These are phyloP conservation scores for Ischnus inquisitorius DNA, from an alignment of 2,888 invertebrate species.

Conservation along the genomic window DNA sequence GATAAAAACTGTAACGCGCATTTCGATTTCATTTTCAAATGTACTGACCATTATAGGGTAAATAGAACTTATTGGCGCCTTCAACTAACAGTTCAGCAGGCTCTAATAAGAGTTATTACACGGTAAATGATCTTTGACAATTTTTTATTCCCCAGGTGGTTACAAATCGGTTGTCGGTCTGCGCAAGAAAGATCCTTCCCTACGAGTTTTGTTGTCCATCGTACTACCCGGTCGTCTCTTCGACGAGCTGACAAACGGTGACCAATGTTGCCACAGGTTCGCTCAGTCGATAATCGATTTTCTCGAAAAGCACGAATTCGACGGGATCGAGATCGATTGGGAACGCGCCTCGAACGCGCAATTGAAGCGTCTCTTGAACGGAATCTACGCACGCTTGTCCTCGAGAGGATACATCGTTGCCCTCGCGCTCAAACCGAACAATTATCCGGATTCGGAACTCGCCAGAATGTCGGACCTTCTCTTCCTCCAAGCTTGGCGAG, in stretches of 20 bases:
- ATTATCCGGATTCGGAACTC: slow-evolving; percentile 89
- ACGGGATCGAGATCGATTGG: slow-evolving; percentile 93
- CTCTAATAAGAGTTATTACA: not conserved
- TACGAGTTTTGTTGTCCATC: slow-evolving; percentile 91
- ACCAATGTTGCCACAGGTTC: slow-evolving; percentile 86
- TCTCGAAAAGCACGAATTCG: slow-evolving; percentile 90
- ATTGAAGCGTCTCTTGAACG: slow-evolving; percentile 87
- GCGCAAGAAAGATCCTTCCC: slow-evolving; percentile 89
- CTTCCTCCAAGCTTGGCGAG: slow-evolving; percentile 89
- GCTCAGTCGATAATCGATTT: slow-evolving; percentile 89
- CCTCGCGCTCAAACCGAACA: slow-evolving; percentile 88
- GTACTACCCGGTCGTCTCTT: slow-evolving; percentile 88
- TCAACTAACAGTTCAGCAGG: not conserved
- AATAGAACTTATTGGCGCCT: not conserved
- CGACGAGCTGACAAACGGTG: slow-evolving; percentile 87
- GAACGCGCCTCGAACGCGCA: slow-evolving; percentile 85
- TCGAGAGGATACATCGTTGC: slow-evolving; percentile 87
- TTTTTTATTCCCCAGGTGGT: slow-evolving; percentile 87
- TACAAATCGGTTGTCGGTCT: slow-evolving; percentile 90
- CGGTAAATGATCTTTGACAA: not conserved
- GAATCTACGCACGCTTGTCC: slow-evolving; percentile 88
- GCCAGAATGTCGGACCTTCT: slow-evolving; percentile 89
- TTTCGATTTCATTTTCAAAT: not conserved
- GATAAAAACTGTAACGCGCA: slow-evolving; percentile 1
- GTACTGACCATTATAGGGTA: not conserved